Percentiles rank a stretch among this genome's conserved stretches.
These are phyloP conservation scores for Belonocnema kinseyi DNA, from an alignment of 1,140 invertebrate species.

Conservation along the genomic window DNA sequence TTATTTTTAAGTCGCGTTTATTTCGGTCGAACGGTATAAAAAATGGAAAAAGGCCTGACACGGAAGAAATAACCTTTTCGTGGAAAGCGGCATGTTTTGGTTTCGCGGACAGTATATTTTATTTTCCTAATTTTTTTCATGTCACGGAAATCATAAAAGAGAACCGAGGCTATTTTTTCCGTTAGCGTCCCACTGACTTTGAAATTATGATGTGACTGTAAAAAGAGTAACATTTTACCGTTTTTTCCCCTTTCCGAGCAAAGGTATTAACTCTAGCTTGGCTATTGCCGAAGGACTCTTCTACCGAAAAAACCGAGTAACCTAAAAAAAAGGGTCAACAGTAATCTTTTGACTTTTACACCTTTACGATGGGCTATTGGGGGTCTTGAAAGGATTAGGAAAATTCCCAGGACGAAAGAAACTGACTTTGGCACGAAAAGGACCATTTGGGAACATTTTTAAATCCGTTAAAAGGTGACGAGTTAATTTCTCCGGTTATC, in stretches of 20 bases:
- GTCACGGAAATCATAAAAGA: not conserved
- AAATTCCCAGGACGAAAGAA: constrained; percentile 35
- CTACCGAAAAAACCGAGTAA: constrained; percentile 5
- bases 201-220: constrained; percentile 31
- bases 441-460: constrained; percentile 38
- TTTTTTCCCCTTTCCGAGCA: constrained; percentile 39
- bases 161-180: constrained; percentile 18
- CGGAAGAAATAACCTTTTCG: no score
- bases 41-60: no score
- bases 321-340: constrained; percentile 24
- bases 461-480: constrained; percentile 51
- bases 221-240: constrained; percentile 52
- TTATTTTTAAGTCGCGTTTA: constrained; percentile 1
- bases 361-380: constrained; percentile 40
- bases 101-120: constrained; percentile 11
- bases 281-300: not conserved
- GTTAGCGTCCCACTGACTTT: constrained; percentile 43
- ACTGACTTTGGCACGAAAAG: constrained; percentile 44
- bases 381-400: constrained; percentile 32
- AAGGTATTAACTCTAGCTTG: not conserved
- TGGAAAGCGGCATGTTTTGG: no score
- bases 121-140: constrained; percentile 25
- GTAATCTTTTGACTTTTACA: constrained; percentile 46
- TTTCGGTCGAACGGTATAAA: not conserved
- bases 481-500: constrained; percentile 32